Evolutionary conservation across 2,113 vertebrate genomes (phyloP).

Genomic region (Chauna torquata): DNA sequence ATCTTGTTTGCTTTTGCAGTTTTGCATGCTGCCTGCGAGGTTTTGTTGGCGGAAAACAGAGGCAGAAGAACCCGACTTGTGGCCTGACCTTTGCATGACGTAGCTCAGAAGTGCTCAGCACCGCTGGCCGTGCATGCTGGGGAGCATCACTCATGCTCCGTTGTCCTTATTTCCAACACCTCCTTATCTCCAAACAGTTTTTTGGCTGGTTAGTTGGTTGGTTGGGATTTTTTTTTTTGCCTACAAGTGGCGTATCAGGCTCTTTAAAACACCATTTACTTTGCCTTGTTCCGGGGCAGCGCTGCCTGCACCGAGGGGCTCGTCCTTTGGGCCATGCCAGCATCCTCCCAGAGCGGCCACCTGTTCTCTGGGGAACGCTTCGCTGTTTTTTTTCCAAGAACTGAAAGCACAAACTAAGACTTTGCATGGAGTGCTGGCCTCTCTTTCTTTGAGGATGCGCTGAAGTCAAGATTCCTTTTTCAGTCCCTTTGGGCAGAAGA

Average conservation of each 20-base stretch:
- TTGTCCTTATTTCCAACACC: not conserved
- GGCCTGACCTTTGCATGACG: not conserved
- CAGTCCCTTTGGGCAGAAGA: not conserved
- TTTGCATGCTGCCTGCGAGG: not conserved
- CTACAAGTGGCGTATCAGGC: not conserved
- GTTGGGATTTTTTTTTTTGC: accelerated
- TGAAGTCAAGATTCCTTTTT: not conserved
- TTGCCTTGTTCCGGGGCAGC: not conserved
- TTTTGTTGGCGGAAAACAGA: not conserved
- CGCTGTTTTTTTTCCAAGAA: not conserved
- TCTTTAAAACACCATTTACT: not conserved
- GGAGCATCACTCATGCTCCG: not conserved
- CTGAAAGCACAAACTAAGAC: not conserved
- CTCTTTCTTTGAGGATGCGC: not conserved
- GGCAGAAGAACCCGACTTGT: not conserved
- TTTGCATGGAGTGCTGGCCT: accelerated
- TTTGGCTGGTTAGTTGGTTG: too few relatives aligned
- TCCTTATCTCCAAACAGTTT: not conserved
- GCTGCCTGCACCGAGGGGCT: not conserved
- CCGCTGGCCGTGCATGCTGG: accelerated
- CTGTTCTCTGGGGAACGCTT: not conserved
- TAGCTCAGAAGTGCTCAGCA: accelerated
- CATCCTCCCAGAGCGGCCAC: accelerated
- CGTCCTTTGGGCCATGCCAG: accelerated
- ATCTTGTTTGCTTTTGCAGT: not conserved